Evolutionary conservation across 2,888 invertebrate genomes (phyloP).

Genomic region (Lepeophtheirus nordmannii): DNA sequence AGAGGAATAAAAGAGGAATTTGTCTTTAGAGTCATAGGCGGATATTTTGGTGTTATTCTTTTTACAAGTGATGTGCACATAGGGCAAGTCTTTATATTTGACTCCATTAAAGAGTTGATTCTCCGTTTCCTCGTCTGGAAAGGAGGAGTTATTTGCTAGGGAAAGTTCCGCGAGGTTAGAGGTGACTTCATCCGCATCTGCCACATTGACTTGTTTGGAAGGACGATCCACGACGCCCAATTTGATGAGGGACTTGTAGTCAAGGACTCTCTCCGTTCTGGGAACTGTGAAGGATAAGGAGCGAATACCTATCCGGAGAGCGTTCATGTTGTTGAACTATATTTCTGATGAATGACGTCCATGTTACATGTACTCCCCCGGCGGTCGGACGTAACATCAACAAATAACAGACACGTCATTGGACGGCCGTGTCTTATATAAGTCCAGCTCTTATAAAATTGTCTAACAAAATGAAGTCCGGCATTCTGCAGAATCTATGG

Average conservation of each 20-base stretch:
- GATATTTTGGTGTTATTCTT: constrained; percentile 9
- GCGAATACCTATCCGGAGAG: neutral
- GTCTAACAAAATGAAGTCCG: too few species aligned
- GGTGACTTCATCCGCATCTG: neutral
- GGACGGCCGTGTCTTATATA: too few species aligned
- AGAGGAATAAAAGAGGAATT: neutral
- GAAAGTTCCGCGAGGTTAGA: neutral
- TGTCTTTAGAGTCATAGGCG: neutral
- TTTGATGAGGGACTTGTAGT: constrained; percentile 3
- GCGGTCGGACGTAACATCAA: too few species aligned
- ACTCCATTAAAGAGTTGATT: constrained; percentile 12
- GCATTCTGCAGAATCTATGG: too few species aligned
- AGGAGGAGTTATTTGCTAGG: neutral
- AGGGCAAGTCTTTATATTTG: constrained; percentile 21
- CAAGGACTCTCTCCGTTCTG: neutral
- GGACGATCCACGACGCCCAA: neutral
- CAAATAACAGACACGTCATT: too few species aligned
- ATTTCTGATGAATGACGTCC: too few species aligned
- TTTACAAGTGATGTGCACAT: constrained; percentile 6
- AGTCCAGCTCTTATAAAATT: too few species aligned
- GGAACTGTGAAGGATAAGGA: neutral
- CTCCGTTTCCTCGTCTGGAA: constrained; percentile 9
- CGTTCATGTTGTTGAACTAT: neutral
- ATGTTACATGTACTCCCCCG: too few species aligned
- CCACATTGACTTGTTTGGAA: neutral